Base-by-base conservation (phyloP, 2,797 vertebrate species). In the Rhinella marina region DNA sequence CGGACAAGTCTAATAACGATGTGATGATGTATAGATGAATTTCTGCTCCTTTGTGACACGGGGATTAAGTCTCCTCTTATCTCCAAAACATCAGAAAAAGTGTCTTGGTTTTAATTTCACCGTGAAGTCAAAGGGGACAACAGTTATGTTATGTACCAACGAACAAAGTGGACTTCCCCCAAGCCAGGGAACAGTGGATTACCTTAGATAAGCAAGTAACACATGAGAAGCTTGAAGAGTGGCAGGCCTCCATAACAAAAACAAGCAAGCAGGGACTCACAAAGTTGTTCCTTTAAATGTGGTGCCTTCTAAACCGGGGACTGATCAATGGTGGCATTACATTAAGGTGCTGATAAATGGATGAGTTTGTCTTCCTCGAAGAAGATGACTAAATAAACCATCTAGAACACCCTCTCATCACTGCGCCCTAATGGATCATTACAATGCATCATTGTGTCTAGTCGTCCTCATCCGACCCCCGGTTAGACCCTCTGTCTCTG, bases 141-240 rank as follows among this genome's bases (percentile, higher is more conserved):
- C 91, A 93, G 94, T 94, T 93, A 94, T 94, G 93, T 94, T 94
- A 91, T 92, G 94, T 91, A 92, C 93, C 93, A 92, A 92, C 90
- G 94, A 94, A 95, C 94, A 94, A 94, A 96, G 95, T 95, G 94
- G 97, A 94, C 96, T 95, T 96, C 84, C 94, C 96, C 92, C 94
- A 93, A 92, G 92, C 94, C 93, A 94, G 93, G 95, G 94, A 96
- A 95, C 94, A 94, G 93, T 93, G 97, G 97, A 98, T 99, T 98
- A 98, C 91, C 92, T 93, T 93, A 94, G 96, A 97, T 97, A 97
- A 95, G 94, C 91, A 87, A 78, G 91, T 93, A 97, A 97, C 96
- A 98, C 97, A 95, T 97, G 97, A 98, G 97, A 98, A 96, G 93
- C 94, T 96, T 97, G 96, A 97, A 96, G 95, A 96, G 95, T 92